phyloP scores from a whole-genome alignment of 2,113 vertebrate genomes.

The Scomber scombrus region DNA sequence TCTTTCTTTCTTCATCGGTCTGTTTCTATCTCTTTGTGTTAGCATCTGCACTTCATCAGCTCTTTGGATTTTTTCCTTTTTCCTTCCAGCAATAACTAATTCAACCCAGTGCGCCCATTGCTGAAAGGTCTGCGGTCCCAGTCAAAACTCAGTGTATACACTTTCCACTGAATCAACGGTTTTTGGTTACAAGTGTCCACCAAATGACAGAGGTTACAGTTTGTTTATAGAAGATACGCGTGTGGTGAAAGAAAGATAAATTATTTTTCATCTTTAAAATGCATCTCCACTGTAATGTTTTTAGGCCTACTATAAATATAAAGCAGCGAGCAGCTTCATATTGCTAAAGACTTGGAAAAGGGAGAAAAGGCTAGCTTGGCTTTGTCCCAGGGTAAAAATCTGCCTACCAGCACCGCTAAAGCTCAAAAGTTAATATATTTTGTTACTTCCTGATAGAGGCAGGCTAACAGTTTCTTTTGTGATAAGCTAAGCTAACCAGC shows the following conservation, averaged over 20 bases:
- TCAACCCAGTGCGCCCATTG: constrained; percentile 12
- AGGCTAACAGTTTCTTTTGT: no score
- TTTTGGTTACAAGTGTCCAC: constrained; percentile 25
- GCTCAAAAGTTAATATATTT: no score
- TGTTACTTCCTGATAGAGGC: no score
- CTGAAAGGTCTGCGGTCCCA: constrained; percentile 17
- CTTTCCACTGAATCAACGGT: neutral
- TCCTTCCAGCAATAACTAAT: constrained; percentile 52
- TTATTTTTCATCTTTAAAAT: neutral
- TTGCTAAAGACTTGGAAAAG: no score
- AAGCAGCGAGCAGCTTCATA: no score
- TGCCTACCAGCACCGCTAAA: no score
- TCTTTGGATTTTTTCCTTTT: constrained; percentile 37
- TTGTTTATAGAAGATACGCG: neutral
- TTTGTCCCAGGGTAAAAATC: no score
- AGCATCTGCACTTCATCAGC: constrained; percentile 63
- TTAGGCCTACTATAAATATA: no score
- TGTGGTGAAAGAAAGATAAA: constrained; percentile 16
- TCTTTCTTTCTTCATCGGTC: neutral
- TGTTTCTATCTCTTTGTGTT: constrained; percentile 7
- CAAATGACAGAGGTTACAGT: neutral
- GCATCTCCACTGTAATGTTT: no score
- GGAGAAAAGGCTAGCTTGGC: no score
- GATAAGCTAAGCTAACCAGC: no score
- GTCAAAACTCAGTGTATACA: neutral